These are phyloP conservation scores for Tolypeutes matacus DNA, from an alignment of 2,797 vertebrate species.

Conservation along the genomic window DNA sequence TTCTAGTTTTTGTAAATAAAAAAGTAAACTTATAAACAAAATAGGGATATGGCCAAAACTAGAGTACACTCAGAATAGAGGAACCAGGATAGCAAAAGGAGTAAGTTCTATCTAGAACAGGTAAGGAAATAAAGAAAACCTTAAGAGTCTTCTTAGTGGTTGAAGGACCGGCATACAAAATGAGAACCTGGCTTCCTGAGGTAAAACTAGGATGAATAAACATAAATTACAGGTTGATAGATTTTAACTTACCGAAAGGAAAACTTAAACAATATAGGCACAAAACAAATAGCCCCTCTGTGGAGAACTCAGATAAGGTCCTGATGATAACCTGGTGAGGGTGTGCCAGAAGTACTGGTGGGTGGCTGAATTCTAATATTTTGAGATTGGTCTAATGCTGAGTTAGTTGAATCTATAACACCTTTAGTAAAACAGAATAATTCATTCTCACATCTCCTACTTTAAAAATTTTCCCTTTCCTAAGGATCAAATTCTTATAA, in stretches of 20 bases:
- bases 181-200: background rate
- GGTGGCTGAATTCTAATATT: background rate
- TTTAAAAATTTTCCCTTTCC: conserved; percentile 12
- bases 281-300: background rate
- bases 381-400: background rate
- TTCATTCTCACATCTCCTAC: background rate
- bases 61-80: background rate
- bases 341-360: background rate
- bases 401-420: background rate
- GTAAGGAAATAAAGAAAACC: background rate
- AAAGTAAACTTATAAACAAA: background rate
- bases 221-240: background rate
- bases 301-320: background rate
- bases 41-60: background rate
- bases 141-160: background rate
- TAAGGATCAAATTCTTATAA: conserved; percentile 30
- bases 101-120: background rate
- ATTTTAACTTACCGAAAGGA: background rate
- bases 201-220: background rate
- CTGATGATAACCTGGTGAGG: background rate
- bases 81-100: background rate
- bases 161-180: background rate
- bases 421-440: conserved; percentile 23
- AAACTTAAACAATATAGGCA: background rate
- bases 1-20: background rate